Evolutionary conservation across 1,140 invertebrate genomes (phyloP).

Genomic region (Drosophila funebris): DNA sequence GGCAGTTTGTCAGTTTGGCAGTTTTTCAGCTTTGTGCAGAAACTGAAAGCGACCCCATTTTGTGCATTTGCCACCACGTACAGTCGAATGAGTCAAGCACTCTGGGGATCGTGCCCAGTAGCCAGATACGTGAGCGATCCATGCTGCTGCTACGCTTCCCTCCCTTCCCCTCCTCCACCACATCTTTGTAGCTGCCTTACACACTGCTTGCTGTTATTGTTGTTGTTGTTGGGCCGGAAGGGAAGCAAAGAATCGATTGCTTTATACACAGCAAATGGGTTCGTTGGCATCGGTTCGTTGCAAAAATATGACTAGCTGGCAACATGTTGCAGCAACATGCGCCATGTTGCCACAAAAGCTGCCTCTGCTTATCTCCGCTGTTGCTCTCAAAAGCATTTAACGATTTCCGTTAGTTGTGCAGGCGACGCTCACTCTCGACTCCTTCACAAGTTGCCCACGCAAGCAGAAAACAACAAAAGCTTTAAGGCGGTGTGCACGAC

Average conservation of each 20-base stretch:
- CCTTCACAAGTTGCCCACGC: slow-evolving; percentile 56
- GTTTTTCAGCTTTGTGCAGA: slow-evolving; percentile 31
- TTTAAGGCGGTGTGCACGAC: background rate
- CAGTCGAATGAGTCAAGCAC: slow-evolving; percentile 56
- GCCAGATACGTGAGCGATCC: slow-evolving; percentile 39
- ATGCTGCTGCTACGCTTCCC: too few species aligned
- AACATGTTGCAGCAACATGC: slow-evolving; percentile 75
- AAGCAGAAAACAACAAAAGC: slow-evolving; percentile 16
- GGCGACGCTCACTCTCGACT: slow-evolving; percentile 29
- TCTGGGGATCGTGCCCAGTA: slow-evolving; percentile 53
- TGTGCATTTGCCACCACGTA: slow-evolving; percentile 16
- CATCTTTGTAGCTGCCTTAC: too few species aligned
- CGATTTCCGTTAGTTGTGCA: slow-evolving; percentile 61
- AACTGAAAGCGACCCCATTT: slow-evolving; percentile 66
- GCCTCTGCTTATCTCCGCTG: slow-evolving; percentile 8
- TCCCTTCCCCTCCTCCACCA: background rate
- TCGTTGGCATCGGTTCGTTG: slow-evolving; percentile 53
- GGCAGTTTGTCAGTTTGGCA: background rate
- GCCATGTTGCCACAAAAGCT: slow-evolving; percentile 5
- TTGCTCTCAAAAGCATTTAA: slow-evolving; percentile 66
- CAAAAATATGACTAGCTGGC: slow-evolving; percentile 43
- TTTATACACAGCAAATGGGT: slow-evolving; percentile 46
- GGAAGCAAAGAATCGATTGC: slow-evolving; percentile 74
- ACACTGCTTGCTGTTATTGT: too few species aligned
- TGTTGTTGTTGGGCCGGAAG: slow-evolving; percentile 4